These are phyloP conservation scores for Ophiothrix spiculata DNA, from an alignment of 35 echinoderm and acorn worm species.

Conservation along the genomic window DNA sequence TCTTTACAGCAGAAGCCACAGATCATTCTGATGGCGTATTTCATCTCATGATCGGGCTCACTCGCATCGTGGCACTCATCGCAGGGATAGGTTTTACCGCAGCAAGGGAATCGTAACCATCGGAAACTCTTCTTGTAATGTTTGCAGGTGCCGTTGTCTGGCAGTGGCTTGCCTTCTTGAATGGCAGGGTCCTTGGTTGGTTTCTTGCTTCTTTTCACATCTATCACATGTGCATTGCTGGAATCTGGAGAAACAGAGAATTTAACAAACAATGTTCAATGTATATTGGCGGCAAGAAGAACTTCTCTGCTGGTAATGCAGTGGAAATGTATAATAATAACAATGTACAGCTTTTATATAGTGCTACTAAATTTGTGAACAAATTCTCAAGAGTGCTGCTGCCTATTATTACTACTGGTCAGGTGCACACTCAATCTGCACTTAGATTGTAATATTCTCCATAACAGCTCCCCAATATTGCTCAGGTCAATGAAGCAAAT, in stretches of 20 bases:
- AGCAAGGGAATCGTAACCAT: conserved; percentile 96
- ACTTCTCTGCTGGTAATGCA: not conserved
- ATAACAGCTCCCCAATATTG: no score
- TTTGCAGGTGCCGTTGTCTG: conserved; percentile 81
- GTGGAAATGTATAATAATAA: not conserved
- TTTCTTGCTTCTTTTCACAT: conserved; percentile 53
- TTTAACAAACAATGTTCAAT: no score
- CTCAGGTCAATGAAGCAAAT: no score
- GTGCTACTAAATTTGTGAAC: no score
- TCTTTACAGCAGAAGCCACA: conserved; percentile 97
- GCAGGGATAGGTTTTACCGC: conserved; percentile 88
- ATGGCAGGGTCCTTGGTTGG: conserved; percentile 78
- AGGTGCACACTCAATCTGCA: no score
- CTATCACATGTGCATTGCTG: conserved; percentile 40
- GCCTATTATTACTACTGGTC: no score
- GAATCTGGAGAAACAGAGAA: no score
- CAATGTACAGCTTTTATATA: no score
- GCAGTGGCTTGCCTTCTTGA: conserved; percentile 75
- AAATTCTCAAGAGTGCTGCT: not conserved
- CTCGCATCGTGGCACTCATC: conserved; percentile 77
- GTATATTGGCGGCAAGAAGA: not conserved
- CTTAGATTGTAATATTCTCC: no score
- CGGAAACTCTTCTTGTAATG: conserved; percentile 97
- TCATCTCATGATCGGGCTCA: conserved; percentile 82
- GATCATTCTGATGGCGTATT: conserved; percentile 85